Base-by-base conservation (phyloP, 2,797 vertebrate genomes). In the Characodon lateralis region DNA sequence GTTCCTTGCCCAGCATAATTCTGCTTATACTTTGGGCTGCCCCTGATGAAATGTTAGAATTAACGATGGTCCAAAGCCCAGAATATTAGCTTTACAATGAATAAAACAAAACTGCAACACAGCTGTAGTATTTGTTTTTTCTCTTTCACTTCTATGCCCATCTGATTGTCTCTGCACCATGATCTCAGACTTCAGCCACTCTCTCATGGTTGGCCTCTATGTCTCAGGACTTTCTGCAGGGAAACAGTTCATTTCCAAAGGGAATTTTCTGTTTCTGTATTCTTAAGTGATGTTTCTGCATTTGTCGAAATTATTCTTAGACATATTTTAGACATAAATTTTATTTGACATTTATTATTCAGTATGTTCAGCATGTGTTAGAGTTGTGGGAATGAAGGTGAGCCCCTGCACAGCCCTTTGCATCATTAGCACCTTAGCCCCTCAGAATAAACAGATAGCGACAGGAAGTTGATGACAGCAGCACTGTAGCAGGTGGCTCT, bases 361-460 rank as follows among this genome's bases (percentile, higher is more conserved):
- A 6, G 73, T 66, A 61, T 75, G 22, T 5, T 48, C 41, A 26
- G 41, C 24, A 28, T 51, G 70, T 39, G 63, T 22, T 16, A 14
- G 16, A 58, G 72, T 22, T n/a, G 59, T 39, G 73, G 26, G 22
- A 61, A 74, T 22, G 39, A 18, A 26, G 24, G 31, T 6, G 72
- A 69, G 53, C 20, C 51, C 6, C 41, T 31, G 18, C 10, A 46
- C 73, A 61, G 56, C 43, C 26, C 63, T 28, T 65, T 26, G 50
- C 28, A 61, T 77, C 68, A 71, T 77, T 71, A 77, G 68, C 68
- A 50, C 53, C 70, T 71, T 13, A 43, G 16, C 55, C 74, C 13
- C 46, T 65, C 63, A 20, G 61, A 53, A 74, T 53, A 39, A 75
- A 65, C 72, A n/a, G 48, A 66, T 14, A 31, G 24, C 35, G 28